These are phyloP conservation scores for Strigamia maritima DNA, from an alignment of 2,888 invertebrate genomes.

Conservation along the genomic window DNA sequence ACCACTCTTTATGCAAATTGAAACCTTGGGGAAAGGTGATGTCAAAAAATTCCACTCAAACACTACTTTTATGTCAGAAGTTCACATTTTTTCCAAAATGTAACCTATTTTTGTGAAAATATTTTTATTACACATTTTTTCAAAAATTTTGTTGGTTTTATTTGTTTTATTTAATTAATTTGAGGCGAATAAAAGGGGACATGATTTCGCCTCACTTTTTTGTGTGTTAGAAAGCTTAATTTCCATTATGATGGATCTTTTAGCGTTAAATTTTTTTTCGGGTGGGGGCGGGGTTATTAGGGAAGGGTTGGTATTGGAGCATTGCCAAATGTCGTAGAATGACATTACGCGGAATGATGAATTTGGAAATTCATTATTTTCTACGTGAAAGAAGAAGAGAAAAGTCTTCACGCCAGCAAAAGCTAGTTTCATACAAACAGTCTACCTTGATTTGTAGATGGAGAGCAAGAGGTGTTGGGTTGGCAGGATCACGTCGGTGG, in stretches of 20 bases:
- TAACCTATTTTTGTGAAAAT: neutral
- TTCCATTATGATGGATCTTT: neutral
- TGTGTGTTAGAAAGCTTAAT: neutral
- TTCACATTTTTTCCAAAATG: neutral
- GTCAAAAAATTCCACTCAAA: neutral
- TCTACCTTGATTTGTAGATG: slow-evolving; percentile 31
- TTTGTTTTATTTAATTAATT: no score
- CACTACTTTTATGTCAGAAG: neutral
- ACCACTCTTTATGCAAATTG: slow-evolving; percentile 9
- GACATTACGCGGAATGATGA: slow-evolving; percentile 21
- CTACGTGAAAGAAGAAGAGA: slow-evolving; percentile 5
- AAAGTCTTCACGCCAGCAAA: neutral
- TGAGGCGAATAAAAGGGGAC: no score
- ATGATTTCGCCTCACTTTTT: neutral
- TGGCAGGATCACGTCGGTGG: slow-evolving; percentile 16
- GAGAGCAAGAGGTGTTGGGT: slow-evolving; percentile 4
- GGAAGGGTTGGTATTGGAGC: neutral
- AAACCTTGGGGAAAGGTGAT: slow-evolving; percentile 11
- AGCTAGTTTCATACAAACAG: neutral
- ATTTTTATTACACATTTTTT: no score
- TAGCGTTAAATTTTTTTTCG: neutral
- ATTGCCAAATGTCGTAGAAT: neutral
- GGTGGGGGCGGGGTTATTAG: neutral
- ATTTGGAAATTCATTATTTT: slow-evolving; percentile 20
- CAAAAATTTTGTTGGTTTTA: no score